phyloP scores from a whole-genome alignment of 2,888 invertebrate species.

The Nomada ruficornis region DNA sequence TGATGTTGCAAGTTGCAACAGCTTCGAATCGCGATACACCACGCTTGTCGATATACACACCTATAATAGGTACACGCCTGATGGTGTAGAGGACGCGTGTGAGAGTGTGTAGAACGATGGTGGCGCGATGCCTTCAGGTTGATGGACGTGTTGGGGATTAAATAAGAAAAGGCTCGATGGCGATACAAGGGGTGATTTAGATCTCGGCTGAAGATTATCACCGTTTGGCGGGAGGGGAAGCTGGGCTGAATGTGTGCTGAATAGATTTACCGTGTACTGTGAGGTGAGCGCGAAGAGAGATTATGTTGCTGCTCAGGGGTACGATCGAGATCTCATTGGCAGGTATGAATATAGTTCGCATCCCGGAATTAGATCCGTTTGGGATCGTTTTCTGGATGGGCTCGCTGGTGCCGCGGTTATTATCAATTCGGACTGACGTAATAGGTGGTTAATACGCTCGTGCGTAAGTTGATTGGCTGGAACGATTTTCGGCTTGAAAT shows the following conservation, averaged over 20 bases:
- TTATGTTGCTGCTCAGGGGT: background rate
- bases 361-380: slow-evolving; percentile 13
- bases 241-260: slow-evolving; percentile 36
- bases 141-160: slow-evolving; percentile 54
- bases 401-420: background rate
- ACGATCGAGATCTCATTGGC: background rate
- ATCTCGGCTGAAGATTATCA: slow-evolving; percentile 42
- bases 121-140: slow-evolving; percentile 32
- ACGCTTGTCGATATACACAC: background rate
- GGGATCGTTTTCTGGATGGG: background rate
- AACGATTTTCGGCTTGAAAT: background rate
- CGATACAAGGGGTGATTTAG: slow-evolving; percentile 48
- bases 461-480: background rate
- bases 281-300: slow-evolving; percentile 26
- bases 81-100: slow-evolving; percentile 1
- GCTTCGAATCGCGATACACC: slow-evolving; percentile 68
- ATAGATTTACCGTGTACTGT: slow-evolving; percentile 19
- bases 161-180: slow-evolving; percentile 51
- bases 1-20: slow-evolving; percentile 77
- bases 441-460: background rate
- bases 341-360: background rate
- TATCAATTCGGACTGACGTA: background rate
- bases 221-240: slow-evolving; percentile 2
- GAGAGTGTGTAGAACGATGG: background rate
- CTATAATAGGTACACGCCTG: background rate